These are phyloP conservation scores for Pagetopsis macropterus DNA, from an alignment of 2,797 vertebrate genomes.

Conservation along the genomic window DNA sequence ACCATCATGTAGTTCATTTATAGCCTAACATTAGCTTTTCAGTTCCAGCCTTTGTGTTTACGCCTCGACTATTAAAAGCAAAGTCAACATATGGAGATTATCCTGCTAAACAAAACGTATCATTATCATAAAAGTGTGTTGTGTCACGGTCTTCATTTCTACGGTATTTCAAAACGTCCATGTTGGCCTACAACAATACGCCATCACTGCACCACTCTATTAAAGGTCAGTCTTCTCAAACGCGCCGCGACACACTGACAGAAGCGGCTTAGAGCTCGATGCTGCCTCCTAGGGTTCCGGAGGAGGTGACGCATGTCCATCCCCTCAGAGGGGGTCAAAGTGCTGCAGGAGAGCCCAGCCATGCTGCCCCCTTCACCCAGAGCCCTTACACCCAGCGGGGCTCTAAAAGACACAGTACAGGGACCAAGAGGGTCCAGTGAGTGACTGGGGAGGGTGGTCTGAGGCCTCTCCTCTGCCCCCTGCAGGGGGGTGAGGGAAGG, in stretches of 20 bases:
- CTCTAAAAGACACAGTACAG: constrained; percentile 24
- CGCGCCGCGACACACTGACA: constrained; percentile 24
- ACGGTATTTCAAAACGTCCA: too few relatives aligned
- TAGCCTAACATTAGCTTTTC: too few relatives aligned
- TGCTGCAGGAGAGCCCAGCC: constrained; percentile 75
- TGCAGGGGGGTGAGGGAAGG: constrained; percentile 61
- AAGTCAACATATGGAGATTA: too few relatives aligned
- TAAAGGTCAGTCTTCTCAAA: constrained; percentile 46
- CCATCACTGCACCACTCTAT: neutral
- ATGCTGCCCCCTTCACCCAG: constrained; percentile 58
- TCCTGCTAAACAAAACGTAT: too few relatives aligned
- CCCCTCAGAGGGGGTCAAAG: constrained; percentile 65
- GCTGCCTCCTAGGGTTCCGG: constrained; percentile 51
- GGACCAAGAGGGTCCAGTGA: constrained; percentile 14
- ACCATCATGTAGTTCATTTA: too few relatives aligned
- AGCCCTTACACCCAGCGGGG: constrained; percentile 6
- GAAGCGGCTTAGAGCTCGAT: constrained; percentile 31
- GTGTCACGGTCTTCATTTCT: too few relatives aligned
- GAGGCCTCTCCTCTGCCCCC: constrained; percentile 69
- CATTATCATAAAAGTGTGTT: too few relatives aligned
- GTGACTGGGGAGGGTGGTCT: constrained; percentile 42
- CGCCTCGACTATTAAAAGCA: too few relatives aligned
- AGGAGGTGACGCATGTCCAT: constrained; percentile 69
- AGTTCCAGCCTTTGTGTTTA: too few relatives aligned
- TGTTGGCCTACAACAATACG: too few relatives aligned